Evolutionary conservation across 2,113 vertebrate species (phyloP).

Genomic region (Orientallactaga bullata): DNA sequence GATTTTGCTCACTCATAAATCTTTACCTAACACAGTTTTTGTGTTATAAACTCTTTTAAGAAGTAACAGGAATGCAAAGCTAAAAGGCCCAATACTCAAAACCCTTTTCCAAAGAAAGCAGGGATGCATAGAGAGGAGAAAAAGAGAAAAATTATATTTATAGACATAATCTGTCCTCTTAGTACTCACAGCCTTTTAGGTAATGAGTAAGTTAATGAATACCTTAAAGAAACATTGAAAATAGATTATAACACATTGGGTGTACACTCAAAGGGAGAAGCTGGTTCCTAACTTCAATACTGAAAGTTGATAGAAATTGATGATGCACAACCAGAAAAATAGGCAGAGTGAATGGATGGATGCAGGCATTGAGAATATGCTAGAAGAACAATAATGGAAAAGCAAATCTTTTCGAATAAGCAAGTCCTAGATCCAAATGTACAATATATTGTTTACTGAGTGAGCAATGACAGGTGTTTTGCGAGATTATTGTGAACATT

Average conservation of each 20-base stretch:
- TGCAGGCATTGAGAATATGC: background rate
- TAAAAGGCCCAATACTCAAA: constrained; percentile 24
- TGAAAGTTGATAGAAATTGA: background rate
- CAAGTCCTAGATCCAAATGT: background rate
- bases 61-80: background rate
- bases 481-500: background rate
- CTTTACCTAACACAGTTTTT: background rate
- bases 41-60: background rate
- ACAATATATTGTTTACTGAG: background rate
- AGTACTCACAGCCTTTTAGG: background rate
- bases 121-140: background rate
- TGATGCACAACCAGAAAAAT: background rate
- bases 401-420: background rate
- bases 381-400: background rate
- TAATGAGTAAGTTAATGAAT: background rate
- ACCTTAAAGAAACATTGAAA: background rate
- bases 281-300: background rate
- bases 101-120: constrained; percentile 14
- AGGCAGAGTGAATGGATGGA: background rate
- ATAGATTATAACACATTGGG: background rate
- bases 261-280: background rate
- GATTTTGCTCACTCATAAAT: background rate
- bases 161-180: background rate
- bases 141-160: background rate
- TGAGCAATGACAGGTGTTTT: background rate